phyloP scores from a whole-genome alignment of 35 echinoderm and acorn worm species.

The Lytechinus pictus region DNA sequence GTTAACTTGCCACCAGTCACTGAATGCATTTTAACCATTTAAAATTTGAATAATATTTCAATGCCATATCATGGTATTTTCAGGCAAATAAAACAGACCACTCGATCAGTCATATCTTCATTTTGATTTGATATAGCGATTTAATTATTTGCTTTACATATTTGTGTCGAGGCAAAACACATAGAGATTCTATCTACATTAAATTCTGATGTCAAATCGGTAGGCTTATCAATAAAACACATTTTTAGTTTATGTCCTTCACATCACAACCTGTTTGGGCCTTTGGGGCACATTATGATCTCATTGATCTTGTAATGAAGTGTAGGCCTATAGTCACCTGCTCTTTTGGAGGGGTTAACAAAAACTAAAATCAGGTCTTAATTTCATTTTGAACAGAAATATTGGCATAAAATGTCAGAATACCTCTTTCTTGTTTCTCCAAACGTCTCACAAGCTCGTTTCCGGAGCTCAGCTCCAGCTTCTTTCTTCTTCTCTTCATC shows the following conservation, averaged over 20 bases:
- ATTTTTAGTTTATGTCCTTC: too few species aligned
- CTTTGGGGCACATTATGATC: not conserved
- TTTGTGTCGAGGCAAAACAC: not conserved
- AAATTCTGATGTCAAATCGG: not conserved
- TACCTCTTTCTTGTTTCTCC: conserved; percentile 44
- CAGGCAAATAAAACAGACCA: too few species aligned
- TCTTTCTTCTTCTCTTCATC: conserved; percentile 42
- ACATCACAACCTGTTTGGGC: not conserved
- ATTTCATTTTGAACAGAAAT: not conserved
- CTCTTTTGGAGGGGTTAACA: not conserved
- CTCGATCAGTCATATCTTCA: too few species aligned
- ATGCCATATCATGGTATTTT: too few species aligned
- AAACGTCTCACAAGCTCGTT: not conserved
- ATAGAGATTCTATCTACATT: not conserved
- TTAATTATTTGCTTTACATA: too few species aligned
- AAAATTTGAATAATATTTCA: too few species aligned
- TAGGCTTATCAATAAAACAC: not conserved
- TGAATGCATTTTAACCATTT: too few species aligned
- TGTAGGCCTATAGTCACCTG: too few species aligned
- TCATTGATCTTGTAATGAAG: too few species aligned
- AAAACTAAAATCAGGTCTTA: not conserved
- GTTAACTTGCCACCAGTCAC: too few species aligned
- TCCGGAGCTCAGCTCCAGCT: conserved; percentile 17
- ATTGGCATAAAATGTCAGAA: not conserved
- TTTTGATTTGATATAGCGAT: too few species aligned